Conservation (phyloP, 2,888 invertebrate species). For the Marronus borbonicus region DNA sequence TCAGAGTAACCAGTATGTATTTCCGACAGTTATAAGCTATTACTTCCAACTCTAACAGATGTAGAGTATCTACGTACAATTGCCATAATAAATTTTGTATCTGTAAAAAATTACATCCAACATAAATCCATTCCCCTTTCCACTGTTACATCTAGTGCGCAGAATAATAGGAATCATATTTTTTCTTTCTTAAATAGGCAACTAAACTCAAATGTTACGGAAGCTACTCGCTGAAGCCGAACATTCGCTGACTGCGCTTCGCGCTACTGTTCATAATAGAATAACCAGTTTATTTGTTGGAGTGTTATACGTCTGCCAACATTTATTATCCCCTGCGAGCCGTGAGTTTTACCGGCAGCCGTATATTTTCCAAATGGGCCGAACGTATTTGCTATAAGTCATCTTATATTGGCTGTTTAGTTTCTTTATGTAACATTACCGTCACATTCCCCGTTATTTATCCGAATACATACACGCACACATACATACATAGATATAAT, state of each 20-base stretch:
- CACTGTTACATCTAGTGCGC: background rate
- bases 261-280: constrained; percentile 64
- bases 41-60: no score
- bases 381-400: constrained; percentile 65
- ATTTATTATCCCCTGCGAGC: constrained; percentile 68
- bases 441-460: constrained; percentile 21
- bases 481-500: background rate
- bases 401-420: constrained; percentile 64
- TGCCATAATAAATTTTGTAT: background rate
- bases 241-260: constrained; percentile 36
- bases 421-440: constrained; percentile 51
- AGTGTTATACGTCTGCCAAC: constrained; percentile 66
- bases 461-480: background rate
- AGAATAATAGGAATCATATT: constrained; percentile 30
- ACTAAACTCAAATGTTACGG: constrained; percentile 36
- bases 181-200: constrained; percentile 24
- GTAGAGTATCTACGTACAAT: no score
- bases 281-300: constrained; percentile 69
- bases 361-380: constrained; percentile 64
- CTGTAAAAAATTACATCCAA: background rate
- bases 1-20: no score
- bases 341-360: constrained; percentile 66
- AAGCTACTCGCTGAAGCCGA: constrained; percentile 33
- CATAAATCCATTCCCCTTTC: constrained; percentile 1
- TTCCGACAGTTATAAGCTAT: no score